A percentile compares a stretch with the other conserved stretches of the same genome.
Conservation (phyloP, 2,888 invertebrate genomes). For the Uropetala carovei region DNA sequence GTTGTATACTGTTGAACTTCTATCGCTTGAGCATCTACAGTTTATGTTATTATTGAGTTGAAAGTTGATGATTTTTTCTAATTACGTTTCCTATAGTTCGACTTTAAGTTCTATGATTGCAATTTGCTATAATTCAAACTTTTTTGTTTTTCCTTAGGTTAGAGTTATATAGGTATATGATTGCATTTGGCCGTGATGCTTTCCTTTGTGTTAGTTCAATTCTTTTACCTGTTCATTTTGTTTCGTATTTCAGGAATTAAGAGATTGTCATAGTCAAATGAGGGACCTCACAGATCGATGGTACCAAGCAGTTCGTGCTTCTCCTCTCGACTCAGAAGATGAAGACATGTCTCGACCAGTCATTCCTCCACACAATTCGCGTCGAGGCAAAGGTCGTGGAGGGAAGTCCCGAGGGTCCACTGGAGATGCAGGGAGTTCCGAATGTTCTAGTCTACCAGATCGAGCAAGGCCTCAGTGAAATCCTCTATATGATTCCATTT, state of each 20-base stretch:
- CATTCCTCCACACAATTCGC: conserved; percentile 21
- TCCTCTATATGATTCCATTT: too few relatives aligned
- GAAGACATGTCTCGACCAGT: conserved; percentile 76
- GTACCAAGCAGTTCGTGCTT: conserved; percentile 96
- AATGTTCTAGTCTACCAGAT: not conserved
- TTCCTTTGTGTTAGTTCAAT: conserved; percentile 34
- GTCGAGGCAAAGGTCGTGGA: conserved; percentile 24
- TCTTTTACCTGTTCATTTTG: conserved; percentile 1
- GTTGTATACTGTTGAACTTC: too few relatives aligned
- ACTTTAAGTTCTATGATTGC: not conserved
- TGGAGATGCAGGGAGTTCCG: too few relatives aligned
- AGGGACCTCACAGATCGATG: conserved; percentile 96
- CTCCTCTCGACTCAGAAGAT: conserved; percentile 84
- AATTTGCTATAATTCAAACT: not conserved
- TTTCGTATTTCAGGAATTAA: conserved; percentile 83
- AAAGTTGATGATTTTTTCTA: too few relatives aligned
- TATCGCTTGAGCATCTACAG: too few relatives aligned
- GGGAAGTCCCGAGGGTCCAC: not conserved
- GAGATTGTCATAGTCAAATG: conserved; percentile 98
- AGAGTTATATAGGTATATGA: not conserved
- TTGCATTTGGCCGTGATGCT: not conserved
- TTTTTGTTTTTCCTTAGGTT: not conserved
- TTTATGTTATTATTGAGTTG: too few relatives aligned
- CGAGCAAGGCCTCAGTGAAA: too few relatives aligned
- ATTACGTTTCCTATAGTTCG: too few relatives aligned